Percentiles rank a stretch among this genome's conserved stretches.
These are phyloP conservation scores for Melanostoma mellinum DNA, from an alignment of 2,888 invertebrate genomes.

Conservation along the genomic window DNA sequence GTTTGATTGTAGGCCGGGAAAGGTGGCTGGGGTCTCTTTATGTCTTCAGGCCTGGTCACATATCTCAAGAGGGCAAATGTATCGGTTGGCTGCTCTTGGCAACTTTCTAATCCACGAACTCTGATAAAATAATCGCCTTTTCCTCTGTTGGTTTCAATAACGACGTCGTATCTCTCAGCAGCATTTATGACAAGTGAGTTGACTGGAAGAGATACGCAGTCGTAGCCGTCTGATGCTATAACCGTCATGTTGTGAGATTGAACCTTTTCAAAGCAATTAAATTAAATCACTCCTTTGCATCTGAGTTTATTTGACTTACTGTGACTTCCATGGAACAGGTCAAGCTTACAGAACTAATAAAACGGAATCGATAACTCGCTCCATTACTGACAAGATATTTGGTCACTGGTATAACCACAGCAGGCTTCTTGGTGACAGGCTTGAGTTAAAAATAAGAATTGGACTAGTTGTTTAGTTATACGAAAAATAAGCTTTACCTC, in stretches of 20 bases:
- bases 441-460: neutral
- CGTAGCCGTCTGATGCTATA: conserved; percentile 79
- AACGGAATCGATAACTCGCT: conserved; percentile 79
- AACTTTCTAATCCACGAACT: conserved; percentile 75
- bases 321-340: conserved; percentile 79
- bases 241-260: conserved; percentile 78
- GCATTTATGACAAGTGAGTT: conserved; percentile 78
- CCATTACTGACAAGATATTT: conserved; percentile 76
- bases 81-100: conserved; percentile 73
- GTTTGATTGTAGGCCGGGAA: conserved; percentile 65
- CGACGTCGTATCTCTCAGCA: conserved; percentile 83
- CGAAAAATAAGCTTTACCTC: conserved; percentile 54
- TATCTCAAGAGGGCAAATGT: conserved; percentile 76
- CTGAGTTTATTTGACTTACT: conserved; percentile 58
- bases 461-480: neutral
- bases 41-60: conserved; percentile 32
- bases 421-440: conserved; percentile 16
- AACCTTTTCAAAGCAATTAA: conserved; percentile 71
- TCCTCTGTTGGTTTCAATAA: conserved; percentile 80
- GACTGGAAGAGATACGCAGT: conserved; percentile 75
- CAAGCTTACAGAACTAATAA: conserved; percentile 79
- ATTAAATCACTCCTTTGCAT: neutral
- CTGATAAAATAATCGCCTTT: conserved; percentile 77
- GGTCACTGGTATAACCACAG: conserved; percentile 73
- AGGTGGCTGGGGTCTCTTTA: conserved; percentile 41